Evolutionary conservation across 1,140 invertebrate species (phyloP).

Genomic region (Archegozetes longisetosus): DNA sequence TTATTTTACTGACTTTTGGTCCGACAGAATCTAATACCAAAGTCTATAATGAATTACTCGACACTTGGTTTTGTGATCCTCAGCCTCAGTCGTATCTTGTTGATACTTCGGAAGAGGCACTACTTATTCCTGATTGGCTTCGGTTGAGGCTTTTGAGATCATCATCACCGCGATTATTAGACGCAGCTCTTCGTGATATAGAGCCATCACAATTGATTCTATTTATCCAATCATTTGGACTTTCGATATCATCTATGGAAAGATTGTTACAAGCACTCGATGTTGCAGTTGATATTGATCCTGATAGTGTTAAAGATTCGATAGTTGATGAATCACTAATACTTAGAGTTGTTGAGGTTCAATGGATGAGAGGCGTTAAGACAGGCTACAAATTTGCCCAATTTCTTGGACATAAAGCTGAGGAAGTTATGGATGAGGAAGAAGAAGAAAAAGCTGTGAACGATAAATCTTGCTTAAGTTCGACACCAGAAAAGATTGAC

Average conservation of each 20-base stretch:
- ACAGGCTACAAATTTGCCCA: slow-evolving; percentile 12
- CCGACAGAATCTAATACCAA: slow-evolving; percentile 28
- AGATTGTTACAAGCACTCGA: slow-evolving; percentile 10
- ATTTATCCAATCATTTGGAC: slow-evolving; percentile 90
- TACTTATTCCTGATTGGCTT: slow-evolving; percentile 82
- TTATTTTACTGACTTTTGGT: slow-evolving; percentile 66
- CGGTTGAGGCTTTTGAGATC: slow-evolving; percentile 83
- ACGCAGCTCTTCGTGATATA: slow-evolving; percentile 63
- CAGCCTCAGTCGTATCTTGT: slow-evolving; percentile 59
- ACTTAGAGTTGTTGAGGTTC: slow-evolving; percentile 4
- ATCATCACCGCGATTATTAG: slow-evolving; percentile 57
- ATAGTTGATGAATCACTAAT: neutral
- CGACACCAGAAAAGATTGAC: neutral
- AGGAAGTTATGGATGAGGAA: neutral
- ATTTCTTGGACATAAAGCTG: slow-evolving; percentile 11
- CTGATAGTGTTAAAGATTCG: neutral
- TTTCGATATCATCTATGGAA: slow-evolving; percentile 68
- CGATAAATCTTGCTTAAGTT: neutral
- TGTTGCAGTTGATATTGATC: neutral
- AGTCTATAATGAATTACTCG: slow-evolving; percentile 44
- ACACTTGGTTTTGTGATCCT: slow-evolving; percentile 41
- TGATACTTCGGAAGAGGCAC: slow-evolving; percentile 66
- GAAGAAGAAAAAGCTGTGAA: neutral
- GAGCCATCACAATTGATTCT: slow-evolving; percentile 77
- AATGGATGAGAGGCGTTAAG: slow-evolving; percentile 13